These are phyloP conservation scores for Habropoda laboriosa DNA, from an alignment of 1,140 invertebrate species.

Conservation along the genomic window DNA sequence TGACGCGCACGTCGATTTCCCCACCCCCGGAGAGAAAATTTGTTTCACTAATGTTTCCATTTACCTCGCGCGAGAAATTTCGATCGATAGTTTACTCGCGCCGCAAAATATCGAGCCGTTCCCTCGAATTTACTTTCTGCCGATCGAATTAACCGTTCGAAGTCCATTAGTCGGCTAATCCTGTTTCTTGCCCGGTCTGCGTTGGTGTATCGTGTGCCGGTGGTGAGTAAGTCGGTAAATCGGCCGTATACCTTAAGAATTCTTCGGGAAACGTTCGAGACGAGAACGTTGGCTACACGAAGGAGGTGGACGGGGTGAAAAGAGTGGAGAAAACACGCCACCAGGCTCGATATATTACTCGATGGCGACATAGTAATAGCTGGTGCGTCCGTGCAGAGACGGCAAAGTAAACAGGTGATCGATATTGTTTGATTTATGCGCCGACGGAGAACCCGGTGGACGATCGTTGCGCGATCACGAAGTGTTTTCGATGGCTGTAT, in stretches of 20 bases:
- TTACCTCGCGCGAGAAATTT: neutral
- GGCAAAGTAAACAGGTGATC: conserved; percentile 61
- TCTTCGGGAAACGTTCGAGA: neutral
- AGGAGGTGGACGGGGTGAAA: neutral
- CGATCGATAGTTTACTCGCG: neutral
- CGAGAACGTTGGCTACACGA: no score
- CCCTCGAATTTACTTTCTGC: conserved; percentile 1
- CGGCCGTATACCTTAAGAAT: conserved; percentile 2
- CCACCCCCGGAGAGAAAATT: no score
- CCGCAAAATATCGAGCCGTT: neutral
- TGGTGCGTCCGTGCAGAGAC: conserved; percentile 9
- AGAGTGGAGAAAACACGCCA: neutral
- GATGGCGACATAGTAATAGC: conserved; percentile 38
- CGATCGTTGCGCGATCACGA: conserved; percentile 55
- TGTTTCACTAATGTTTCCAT: neutral
- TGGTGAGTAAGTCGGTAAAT: no score
- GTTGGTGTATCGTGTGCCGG: neutral
- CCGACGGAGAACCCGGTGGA: conserved; percentile 15
- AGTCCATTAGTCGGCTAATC: conserved; percentile 3
- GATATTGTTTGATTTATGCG: conserved; percentile 66
- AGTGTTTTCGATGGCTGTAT: conserved; percentile 58
- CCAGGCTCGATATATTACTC: neutral
- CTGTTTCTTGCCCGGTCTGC: neutral
- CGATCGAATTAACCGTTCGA: conserved; percentile 3
- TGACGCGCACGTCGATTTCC: no score